Evolutionary conservation across 2,888 invertebrate genomes (phyloP).

Genomic region (Neocrepidodera transversa): DNA sequence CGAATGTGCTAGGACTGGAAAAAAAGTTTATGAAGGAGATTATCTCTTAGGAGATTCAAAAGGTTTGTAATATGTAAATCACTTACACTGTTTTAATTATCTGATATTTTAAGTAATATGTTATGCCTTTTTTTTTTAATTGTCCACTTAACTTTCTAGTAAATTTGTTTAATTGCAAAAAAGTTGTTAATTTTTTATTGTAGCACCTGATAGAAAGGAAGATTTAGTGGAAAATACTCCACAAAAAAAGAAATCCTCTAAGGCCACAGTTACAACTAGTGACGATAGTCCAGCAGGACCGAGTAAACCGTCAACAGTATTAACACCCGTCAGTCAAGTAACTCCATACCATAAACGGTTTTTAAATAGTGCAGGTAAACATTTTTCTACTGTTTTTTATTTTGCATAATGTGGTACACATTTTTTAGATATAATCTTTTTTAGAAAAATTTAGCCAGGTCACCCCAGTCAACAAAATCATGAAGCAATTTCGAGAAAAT

Average conservation of each 20-base stretch:
- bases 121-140: no score
- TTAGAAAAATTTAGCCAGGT: constrained; percentile 50
- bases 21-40: constrained; percentile 63
- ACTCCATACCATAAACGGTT: constrained; percentile 27
- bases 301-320: constrained; percentile 22
- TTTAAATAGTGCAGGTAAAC: constrained; percentile 34
- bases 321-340: constrained; percentile 33
- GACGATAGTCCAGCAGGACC: constrained; percentile 1
- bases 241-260: constrained; percentile 1
- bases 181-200: constrained; percentile 1
- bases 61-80: constrained; percentile 57
- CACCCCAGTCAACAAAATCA: constrained; percentile 56
- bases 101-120: no score
- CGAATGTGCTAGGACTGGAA: constrained; percentile 68
- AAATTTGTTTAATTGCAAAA: no score
- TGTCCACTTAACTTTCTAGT: no score
- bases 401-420: no score
- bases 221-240: constrained; percentile 13
- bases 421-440: no score
- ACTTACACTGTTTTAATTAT: no score
- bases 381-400: background rate
- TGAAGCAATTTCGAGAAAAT: constrained; percentile 52
- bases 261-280: background rate
- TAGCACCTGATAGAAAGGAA: constrained; percentile 14
- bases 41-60: constrained; percentile 67